Evolutionary conservation across 37 sponge, comb jelly and placozoan species (phyloP), one percentile per base, ranked within the genome.

Genomic region (Haliclona indistincta): DNA sequence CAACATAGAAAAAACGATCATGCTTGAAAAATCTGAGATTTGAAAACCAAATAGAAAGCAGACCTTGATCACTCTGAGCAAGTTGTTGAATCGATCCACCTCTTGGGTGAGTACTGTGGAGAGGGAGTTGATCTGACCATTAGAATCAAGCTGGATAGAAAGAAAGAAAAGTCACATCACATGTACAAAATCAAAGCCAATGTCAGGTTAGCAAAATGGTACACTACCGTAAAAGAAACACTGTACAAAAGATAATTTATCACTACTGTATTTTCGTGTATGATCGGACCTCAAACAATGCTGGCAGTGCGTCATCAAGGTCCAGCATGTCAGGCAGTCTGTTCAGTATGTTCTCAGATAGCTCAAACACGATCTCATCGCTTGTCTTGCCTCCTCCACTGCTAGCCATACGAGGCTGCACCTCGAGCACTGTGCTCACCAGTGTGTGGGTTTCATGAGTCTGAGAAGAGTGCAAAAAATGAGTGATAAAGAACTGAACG

Each of bases 301-400:
- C 82, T 8, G 86, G 82, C 10, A 82, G 45, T 1, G 94, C 96
- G 19, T 84, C 81, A 53, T 95, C 96, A 40, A 95, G 66, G 54
- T 98, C 94, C 44, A 98, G 81, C 64, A 80, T 85, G 47, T 98
- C 96, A 4, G 96, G 96, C 38, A 98, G 58, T 64, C 86, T 87
- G 61, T 56, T 47, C 20, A 98, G 81, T 13, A 98, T 89, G 53
- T 73, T 95, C n/a, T 90, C 90, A 37, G 96, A 96, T 64, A 98
- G 74, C 29, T 98, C 99, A 68, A 73, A 85, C 13, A 98, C 96
- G 64, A 98, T 93, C 63, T 98, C 96, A 86, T 98, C 99, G 58
- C 74, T 98, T 26, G 94, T 98, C 84, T 95, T 95, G 1, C 96
- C 99, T 54, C 96, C 93, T 17, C 91, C 89, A 69, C 84, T 81